Conservation (phyloP, 2,797 vertebrate species). For the Psittacula derbiana region DNA sequence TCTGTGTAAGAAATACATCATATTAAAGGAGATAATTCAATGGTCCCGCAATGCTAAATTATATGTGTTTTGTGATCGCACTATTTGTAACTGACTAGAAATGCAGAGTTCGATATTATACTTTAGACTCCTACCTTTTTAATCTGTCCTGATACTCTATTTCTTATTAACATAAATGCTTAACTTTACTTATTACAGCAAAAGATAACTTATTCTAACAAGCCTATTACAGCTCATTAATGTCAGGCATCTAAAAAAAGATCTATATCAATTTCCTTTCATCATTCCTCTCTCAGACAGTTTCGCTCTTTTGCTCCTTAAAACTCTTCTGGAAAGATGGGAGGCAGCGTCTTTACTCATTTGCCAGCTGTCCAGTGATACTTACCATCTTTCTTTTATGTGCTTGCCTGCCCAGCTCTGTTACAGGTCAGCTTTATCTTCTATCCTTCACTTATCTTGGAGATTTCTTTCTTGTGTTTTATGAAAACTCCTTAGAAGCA, state of each 20-base stretch:
- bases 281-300: background rate
- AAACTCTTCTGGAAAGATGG: background rate
- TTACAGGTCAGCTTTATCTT: background rate
- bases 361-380: background rate
- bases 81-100: background rate
- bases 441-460: background rate
- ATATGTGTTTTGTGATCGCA: background rate
- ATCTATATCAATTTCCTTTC: background rate
- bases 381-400: background rate
- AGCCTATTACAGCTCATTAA: conserved; percentile 18
- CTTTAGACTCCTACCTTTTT: background rate
- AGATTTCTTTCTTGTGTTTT: background rate
- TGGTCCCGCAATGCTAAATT: background rate
- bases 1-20: background rate
- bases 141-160: background rate
- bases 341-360: background rate
- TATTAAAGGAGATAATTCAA: background rate
- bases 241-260: background rate
- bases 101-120: background rate
- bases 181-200: background rate
- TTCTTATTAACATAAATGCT: background rate
- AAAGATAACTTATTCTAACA: conserved; percentile 22
- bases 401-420: background rate
- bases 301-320: background rate
- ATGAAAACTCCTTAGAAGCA: background rate